Conservation (phyloP, 1,140 invertebrate species). For the Neodiprion fabricii region DNA sequence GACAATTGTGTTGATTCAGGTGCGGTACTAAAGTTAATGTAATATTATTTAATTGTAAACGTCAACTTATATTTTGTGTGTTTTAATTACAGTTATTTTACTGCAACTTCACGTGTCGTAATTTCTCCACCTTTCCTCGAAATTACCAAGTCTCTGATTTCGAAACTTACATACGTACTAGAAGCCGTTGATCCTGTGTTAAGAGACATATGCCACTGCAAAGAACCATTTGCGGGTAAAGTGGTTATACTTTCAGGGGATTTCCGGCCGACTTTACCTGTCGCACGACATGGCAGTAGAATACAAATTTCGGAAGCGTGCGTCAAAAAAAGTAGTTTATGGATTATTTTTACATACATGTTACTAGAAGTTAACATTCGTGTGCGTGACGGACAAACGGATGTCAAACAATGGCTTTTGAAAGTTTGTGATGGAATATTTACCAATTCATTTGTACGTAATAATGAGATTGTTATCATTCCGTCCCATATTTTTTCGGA, state of each 20-base stretch:
- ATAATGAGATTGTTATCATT: constrained; percentile 1
- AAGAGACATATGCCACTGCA: constrained; percentile 16
- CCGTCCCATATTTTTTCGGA: constrained; percentile 9
- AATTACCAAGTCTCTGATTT: no score
- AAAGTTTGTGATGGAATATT: constrained; percentile 19
- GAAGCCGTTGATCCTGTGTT: constrained; percentile 19
- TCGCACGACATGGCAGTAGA: constrained; percentile 17
- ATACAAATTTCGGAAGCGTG: constrained; percentile 18
- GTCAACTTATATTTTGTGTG: no score
- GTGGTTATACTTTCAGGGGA: constrained; percentile 21
- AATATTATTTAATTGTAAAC: no score
- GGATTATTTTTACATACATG: constrained; percentile 7
- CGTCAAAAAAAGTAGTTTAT: constrained; percentile 20
- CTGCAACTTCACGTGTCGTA: no score
- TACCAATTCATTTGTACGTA: not conserved
- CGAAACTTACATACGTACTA: not conserved
- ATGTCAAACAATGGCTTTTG: constrained; percentile 22
- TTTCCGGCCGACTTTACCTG: constrained; percentile 23
- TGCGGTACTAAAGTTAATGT: not conserved
- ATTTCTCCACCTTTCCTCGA: no score
- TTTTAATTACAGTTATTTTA: no score
- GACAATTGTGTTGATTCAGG: constrained; percentile 17
- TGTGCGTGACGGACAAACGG: not conserved
- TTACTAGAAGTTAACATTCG: not conserved
- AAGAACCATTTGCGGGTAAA: constrained; percentile 26